Base-by-base conservation (phyloP, 2,888 invertebrate genomes). In the Petrolisthes manimaculis region DNA sequence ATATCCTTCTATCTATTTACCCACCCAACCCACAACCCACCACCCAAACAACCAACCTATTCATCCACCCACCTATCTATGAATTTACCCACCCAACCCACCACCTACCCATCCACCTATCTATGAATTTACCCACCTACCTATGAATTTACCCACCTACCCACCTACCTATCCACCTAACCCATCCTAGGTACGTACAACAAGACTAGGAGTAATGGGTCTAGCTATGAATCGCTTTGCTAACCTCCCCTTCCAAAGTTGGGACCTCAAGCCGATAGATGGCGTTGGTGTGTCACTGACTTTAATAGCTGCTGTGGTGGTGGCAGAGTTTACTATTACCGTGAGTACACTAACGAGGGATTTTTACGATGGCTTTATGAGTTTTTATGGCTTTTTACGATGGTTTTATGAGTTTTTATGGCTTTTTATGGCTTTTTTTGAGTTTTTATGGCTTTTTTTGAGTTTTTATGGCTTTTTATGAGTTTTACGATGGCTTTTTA, bases 201-300 rank as follows among this genome's bases (percentile, higher is more conserved):
- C 96, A 0, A 94, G 95, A 85, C 94, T 96, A 91, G 95, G 95
- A 92, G 95, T 95, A 0, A 95, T 96, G 90, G 97, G 96, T 0
- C 94, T 97, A 89, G 97, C 96, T 0, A 94, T 95, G 0, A 94
- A 95, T 89, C 95, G 95, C 84, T 97, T 96, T 93, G 95, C 95
- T 87, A 97, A 97, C 92, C 93, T 97, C 92, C 97, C 97, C 0
- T 97, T 95, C 92, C 97, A 97, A 93, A 96, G 96, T 0, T 97
- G 97, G 96, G 97, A 97, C 92, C 92, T 97, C 14, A 86, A 86
- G 78, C 91, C 91, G 5, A 83, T 77, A 21, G 89, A 86, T 5
- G 75, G 21, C 8, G 67, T 77, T 9, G 74, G 86, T 8, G 90
- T 88, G 37, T 74, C 87, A 8, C 90, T 91, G n/a, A 87, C 86